Conservation (phyloP, 1,140 invertebrate species). For the Callitettix versicolor region DNA sequence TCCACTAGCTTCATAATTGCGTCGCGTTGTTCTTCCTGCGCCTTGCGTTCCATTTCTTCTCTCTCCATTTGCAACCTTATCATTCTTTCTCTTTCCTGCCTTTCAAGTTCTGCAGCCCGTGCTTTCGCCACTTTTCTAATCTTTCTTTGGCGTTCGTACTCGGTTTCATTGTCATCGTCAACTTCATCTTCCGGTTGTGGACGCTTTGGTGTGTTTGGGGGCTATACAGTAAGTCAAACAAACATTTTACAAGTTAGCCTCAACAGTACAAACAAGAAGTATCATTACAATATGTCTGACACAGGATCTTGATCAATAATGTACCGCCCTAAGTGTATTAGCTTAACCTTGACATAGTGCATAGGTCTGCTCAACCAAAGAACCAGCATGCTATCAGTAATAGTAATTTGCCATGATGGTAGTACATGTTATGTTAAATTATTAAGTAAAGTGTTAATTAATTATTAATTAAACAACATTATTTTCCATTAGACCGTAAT, state of each 20-base stretch:
- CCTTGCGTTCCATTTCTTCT: constrained; percentile 19
- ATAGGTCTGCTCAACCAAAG: constrained; percentile 11
- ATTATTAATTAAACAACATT: too few relatives aligned
- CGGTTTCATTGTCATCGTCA: constrained; percentile 41
- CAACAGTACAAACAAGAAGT: constrained; percentile 17
- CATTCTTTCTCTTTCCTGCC: constrained; percentile 26
- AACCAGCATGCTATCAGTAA: too few relatives aligned
- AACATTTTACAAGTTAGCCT: constrained; percentile 17
- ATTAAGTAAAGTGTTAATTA: too few relatives aligned
- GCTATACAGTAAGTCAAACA: constrained; percentile 39
- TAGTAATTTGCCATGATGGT: too few relatives aligned
- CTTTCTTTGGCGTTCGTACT: constrained; percentile 31
- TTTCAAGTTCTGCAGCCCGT: constrained; percentile 39
- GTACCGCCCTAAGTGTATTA: not conserved
- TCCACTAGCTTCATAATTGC: constrained; percentile 22
- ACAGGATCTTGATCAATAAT: not conserved
- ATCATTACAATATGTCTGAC: constrained; percentile 20
- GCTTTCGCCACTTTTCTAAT: constrained; percentile 34
- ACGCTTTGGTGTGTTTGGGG: constrained; percentile 65
- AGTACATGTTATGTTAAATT: too few relatives aligned
- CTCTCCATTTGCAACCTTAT: constrained; percentile 15
- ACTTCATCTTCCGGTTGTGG: constrained; percentile 51
- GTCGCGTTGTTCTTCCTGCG: constrained; percentile 23
- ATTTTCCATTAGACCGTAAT: too few relatives aligned
- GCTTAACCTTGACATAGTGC: constrained; percentile 12